Percentiles rank a stretch among this genome's conserved stretches.
Conservation (phyloP, 2,888 invertebrate genomes). For the Himalopsyche anomala region DNA sequence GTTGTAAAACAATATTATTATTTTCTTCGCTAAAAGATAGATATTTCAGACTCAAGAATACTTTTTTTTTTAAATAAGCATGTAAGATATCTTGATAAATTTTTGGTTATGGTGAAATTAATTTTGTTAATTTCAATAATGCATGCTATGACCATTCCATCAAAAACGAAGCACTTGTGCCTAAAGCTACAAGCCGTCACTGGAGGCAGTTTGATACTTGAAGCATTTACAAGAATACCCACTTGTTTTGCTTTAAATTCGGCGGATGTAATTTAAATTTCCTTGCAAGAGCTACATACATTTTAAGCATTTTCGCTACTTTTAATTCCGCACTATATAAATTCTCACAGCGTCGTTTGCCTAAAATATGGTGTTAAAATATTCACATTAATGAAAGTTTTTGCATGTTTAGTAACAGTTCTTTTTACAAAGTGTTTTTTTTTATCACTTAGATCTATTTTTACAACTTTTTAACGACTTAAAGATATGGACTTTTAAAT, state of each 20-base stretch:
- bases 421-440: conserved; percentile 19
- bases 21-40: too few species aligned
- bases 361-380: conserved; percentile 34
- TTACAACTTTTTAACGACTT: conserved; percentile 34
- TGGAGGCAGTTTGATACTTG: neutral
- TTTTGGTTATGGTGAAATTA: too few species aligned
- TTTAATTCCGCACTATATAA: conserved; percentile 16
- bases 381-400: neutral
- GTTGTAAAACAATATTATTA: too few species aligned
- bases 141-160: neutral
- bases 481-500: neutral
- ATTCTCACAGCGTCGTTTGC: conserved; percentile 1
- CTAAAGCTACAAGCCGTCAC: neutral
- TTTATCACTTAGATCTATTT: conserved; percentile 17
- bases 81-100: too few species aligned
- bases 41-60: too few species aligned
- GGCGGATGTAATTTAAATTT: neutral
- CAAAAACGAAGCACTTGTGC: neutral
- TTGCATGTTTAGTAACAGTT: neutral
- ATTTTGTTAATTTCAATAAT: neutral
- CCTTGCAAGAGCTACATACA: neutral
- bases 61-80: too few species aligned
- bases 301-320: neutral
- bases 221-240: neutral
- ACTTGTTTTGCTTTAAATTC: conserved; percentile 6